These are phyloP conservation scores for Sterrhoptilus dennistouni DNA, from an alignment of 2,113 vertebrate genomes.

Conservation along the genomic window DNA sequence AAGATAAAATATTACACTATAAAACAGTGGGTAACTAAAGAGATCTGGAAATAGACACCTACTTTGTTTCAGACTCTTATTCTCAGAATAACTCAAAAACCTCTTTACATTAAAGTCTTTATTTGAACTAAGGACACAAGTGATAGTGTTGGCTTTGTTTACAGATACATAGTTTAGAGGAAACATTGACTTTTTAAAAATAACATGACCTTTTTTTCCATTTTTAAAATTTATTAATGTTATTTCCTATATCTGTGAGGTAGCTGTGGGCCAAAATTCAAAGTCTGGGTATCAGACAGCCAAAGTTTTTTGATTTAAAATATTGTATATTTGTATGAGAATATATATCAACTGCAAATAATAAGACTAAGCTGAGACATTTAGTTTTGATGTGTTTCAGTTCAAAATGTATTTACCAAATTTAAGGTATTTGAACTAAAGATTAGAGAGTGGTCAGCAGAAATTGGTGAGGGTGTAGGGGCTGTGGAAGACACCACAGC, in stretches of 20 bases:
- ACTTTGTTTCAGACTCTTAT: neutral
- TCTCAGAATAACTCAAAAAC: neutral
- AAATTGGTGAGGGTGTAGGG: neutral
- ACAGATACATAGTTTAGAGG: neutral
- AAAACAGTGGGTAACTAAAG: neutral
- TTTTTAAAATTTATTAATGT: neutral
- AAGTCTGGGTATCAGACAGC: neutral
- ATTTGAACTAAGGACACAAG: neutral
- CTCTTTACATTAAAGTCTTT: neutral
- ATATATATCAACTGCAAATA: neutral
- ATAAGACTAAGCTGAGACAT: neutral
- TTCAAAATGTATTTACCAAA: neutral
- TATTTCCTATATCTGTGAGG: neutral
- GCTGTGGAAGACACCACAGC: neutral
- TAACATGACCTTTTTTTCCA: accelerated
- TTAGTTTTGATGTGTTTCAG: neutral
- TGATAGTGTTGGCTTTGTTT: neutral
- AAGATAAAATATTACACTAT: neutral
- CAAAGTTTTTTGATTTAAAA: neutral
- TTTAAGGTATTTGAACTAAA: neutral
- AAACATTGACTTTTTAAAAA: neutral
- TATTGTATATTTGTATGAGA: neutral
- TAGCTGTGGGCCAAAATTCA: neutral
- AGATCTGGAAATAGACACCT: neutral
- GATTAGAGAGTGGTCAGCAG: accelerated